A percentile compares a stretch with the other conserved stretches of the same genome.
phyloP scores from a whole-genome alignment of 2,888 invertebrate genomes.

The Polymixis lichenea region DNA sequence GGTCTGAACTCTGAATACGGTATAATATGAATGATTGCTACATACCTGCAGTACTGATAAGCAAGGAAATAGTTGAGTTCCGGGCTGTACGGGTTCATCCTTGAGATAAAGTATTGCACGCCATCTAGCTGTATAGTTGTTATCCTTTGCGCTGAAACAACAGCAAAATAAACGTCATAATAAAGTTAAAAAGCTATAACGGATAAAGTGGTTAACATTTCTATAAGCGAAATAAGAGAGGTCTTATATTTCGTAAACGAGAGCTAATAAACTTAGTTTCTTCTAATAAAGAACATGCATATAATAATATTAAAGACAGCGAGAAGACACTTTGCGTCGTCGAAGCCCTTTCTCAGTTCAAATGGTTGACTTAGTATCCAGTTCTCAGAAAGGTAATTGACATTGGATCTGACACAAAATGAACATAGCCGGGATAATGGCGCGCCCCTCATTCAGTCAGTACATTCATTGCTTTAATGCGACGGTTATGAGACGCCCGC shows the following conservation, averaged over 20 bases:
- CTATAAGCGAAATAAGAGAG: background rate
- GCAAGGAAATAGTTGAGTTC: slow-evolving; percentile 96
- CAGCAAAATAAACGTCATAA: slow-evolving; percentile 51
- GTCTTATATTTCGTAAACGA: slow-evolving; percentile 8
- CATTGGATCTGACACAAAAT: slow-evolving; percentile 75
- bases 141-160: slow-evolving; percentile 95
- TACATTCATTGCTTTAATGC: slow-evolving; percentile 74
- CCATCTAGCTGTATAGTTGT: slow-evolving; percentile 96
- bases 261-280: background rate
- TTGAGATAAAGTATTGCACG: slow-evolving; percentile 95
- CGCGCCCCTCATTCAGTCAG: slow-evolving; percentile 65
- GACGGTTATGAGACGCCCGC: slow-evolving; percentile 72
- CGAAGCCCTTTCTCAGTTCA: slow-evolving; percentile 20
- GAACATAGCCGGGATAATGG: slow-evolving; percentile 76
- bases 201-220: background rate
- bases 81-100: slow-evolving; percentile 96
- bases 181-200: slow-evolving; percentile 24
- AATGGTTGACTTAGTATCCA: slow-evolving; percentile 44
- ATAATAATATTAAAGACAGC: background rate
- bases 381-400: slow-evolving; percentile 65
- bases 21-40: slow-evolving; percentile 61
- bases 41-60: slow-evolving; percentile 95
- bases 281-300: background rate
- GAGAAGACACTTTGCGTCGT: slow-evolving; percentile 5
- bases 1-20: slow-evolving; percentile 40